Percentiles rank a stretch among this genome's conserved stretches.
Conservation (phyloP, 35 echinoderm and acorn worm species). For the Stichopus chloronotus region DNA sequence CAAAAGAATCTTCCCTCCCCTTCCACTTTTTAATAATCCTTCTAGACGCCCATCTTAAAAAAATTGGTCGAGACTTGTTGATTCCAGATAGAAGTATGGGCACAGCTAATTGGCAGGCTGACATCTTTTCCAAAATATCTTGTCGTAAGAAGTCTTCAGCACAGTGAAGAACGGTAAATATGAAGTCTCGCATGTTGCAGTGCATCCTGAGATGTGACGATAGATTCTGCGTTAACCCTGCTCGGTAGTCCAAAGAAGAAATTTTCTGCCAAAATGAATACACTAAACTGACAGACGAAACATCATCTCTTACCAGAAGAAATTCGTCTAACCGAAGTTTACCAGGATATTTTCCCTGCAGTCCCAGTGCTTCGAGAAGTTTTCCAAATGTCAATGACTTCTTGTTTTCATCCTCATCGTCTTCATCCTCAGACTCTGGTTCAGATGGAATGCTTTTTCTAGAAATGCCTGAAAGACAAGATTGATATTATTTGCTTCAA, state of each 20-base stretch:
- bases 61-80: background rate
- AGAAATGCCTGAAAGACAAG: no score
- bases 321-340: background rate
- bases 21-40: constrained; percentile 51
- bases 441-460: background rate
- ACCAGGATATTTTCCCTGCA: background rate
- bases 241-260: constrained; percentile 14
- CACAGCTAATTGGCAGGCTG: constrained; percentile 48
- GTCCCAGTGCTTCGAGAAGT: background rate
- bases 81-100: constrained; percentile 23
- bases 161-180: constrained; percentile 39
- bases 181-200: constrained; percentile 37
- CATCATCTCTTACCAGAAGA: constrained; percentile 15
- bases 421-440: background rate
- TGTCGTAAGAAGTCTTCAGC: constrained; percentile 25
- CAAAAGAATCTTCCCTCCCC: background rate
- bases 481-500: no score
- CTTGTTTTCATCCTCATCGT: background rate
- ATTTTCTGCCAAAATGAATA: constrained; percentile 43
- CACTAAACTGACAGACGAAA: background rate
- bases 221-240: background rate
- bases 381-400: background rate
- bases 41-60: background rate
- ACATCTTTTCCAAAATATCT: constrained; percentile 41
- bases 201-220: background rate